Base-by-base conservation (phyloP, 2,113 vertebrate genomes). In the Laticauda laticaudata region DNA sequence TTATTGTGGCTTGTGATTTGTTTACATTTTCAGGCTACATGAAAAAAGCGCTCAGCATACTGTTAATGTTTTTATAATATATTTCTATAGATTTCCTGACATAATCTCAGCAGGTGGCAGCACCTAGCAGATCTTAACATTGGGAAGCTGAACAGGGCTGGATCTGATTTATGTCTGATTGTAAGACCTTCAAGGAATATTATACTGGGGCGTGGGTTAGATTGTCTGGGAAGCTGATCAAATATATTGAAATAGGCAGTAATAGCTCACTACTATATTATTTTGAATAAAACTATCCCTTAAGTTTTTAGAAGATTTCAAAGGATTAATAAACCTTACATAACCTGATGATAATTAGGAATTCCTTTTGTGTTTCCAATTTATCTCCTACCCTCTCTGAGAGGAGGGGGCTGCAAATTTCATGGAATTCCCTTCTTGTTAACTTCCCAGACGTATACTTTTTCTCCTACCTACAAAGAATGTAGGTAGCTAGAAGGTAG, bases 1-100 rank as follows among this genome's bases (percentile, higher is more conserved):
- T 39, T 75, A 39, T 75, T 75, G 69, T 59, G n/a, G 7, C 18
- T 89, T 23, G 34, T 75, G n/a, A 34, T 43, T 89, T 5, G 0
- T 57, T 87, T 86, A 34, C 91, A 86, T 8, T 39, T 10, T 61
- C 56, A 87, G n/a, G n/a, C 3, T 8, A 45, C 26, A 20, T 29
- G 39, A 64, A 95, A 45, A 91, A 93, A 75, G 91, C 2, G 86
- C 0, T 1, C 45, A 48, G 12, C n/a, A 34, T 75, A 75, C 29
- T 75, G 10, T 43, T 39, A 48, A 45, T 3, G n/a, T 55, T 95
- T 86, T 91, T 95, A 61, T 57, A 91, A 75, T 26, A 91, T 91
- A 90, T 43, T 24, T 81, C 88, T 92, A 88, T 91, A 92, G n/a
- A 92, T 39, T 75, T 34, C n/a, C 14, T 75, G 69, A 39, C 4